Evolutionary conservation across 2,888 invertebrate species (phyloP), one percentile per base, ranked within the genome.

Genomic region (Exephanes ischioxanthus): DNA sequence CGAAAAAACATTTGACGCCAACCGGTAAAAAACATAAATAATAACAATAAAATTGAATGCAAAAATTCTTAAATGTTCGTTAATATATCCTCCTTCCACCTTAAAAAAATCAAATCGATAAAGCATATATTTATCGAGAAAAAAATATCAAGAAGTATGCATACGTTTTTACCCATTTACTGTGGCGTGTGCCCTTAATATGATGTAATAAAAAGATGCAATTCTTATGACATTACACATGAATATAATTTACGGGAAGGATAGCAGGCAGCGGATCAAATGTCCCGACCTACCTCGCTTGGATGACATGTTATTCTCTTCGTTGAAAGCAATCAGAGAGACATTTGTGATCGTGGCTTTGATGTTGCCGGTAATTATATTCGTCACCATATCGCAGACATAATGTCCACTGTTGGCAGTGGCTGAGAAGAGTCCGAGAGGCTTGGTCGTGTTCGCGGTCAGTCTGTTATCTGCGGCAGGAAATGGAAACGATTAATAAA

Each of bases 281-380:
- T 30, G 30, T 58, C 14, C 37, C 2, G 55, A 16, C 53, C 80
- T 83, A 91, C 92, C 91, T 82, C 78, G 66, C 73, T 63, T 88
- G 7, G 71, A 45, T 2, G 86, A 70, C 2, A 88, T 2, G 30
- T 78, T 71, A 0, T 48, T 4, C 0, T 87, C 81, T 2, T 55
- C 55, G 66, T 91, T 91, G 80, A 89, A 91, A 7, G 89, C 88
- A 19, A 90, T 90, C 14, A 92, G 53, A 1, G 85, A 67, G 3
- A 90, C 86, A 16, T 90, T 53, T 5, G 33, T 83, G 41, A 92
- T 87, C 7, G 68, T 76, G 3, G 90, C 41, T 11, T 41, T 73
- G n/a, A 89, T 61, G 3, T 86, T 6, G 2, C 67, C 67, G 0
- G 77, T 73, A 0, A 51, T 70, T 4, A 90, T 66, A 51, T 30